Percentiles rank a stretch among this genome's conserved stretches.
Evolutionary conservation across 2,113 vertebrate species (phyloP).

Genomic region (Myiozetetes cayanensis): DNA sequence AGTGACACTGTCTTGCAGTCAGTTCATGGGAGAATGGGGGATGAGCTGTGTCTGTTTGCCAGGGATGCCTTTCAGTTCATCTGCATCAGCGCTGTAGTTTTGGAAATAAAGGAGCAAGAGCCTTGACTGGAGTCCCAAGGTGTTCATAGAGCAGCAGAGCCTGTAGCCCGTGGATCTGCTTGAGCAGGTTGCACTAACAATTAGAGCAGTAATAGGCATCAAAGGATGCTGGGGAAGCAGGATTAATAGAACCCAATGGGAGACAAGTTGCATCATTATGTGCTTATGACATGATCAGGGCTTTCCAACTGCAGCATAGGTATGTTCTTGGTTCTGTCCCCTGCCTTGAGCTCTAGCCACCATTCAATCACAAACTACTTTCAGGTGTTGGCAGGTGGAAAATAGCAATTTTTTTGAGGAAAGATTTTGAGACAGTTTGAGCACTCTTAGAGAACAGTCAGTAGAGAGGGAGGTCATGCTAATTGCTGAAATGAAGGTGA

Average conservation of each 20-base stretch:
- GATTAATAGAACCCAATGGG: slow-evolving; percentile 22
- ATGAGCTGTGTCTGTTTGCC: background rate
- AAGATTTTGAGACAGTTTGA: background rate
- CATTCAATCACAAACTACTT: background rate
- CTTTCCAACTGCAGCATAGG: background rate
- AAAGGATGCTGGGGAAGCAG: background rate
- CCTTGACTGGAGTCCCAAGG: background rate
- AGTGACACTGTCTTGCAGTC: background rate
- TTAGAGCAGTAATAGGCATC: background rate
- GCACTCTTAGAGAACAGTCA: background rate
- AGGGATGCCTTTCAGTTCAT: background rate
- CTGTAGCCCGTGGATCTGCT: background rate
- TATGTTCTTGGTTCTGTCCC: background rate
- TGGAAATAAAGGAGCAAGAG: background rate
- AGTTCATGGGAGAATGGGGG: background rate
- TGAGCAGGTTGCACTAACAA: background rate
- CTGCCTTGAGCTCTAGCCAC: background rate
- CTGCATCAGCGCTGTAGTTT: background rate
- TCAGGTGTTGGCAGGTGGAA: background rate
- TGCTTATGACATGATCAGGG: background rate
- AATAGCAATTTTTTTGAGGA: background rate
- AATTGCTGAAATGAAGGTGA: slow-evolving; percentile 12
- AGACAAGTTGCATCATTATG: background rate
- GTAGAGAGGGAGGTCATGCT: background rate
- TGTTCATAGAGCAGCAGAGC: background rate